Evolutionary conservation across 2,797 vertebrate species (phyloP).

Genomic region (Tympanoctomys barrerae): DNA sequence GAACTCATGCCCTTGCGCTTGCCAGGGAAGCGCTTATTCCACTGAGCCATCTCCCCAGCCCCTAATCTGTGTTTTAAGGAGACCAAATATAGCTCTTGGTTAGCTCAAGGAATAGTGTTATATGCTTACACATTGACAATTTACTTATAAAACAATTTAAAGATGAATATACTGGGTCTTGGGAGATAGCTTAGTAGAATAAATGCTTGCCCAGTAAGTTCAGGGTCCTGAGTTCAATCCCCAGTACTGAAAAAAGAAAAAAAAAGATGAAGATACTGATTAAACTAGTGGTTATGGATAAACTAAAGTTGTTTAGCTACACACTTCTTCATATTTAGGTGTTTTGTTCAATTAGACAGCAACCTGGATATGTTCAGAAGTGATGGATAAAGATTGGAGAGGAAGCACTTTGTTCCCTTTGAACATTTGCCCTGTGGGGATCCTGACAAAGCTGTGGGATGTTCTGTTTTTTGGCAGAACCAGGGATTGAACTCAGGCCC

Average conservation of each 20-base stretch:
- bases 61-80: slow-evolving; percentile 27
- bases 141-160: background rate
- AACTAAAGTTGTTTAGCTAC: background rate
- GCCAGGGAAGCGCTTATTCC: no score
- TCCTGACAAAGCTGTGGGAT: background rate
- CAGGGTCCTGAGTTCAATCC: no score
- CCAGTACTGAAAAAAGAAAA: no score
- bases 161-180: no score
- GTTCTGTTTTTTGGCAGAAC: no score
- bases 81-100: background rate
- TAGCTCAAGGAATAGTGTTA: background rate
- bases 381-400: background rate
- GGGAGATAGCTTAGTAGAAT: no score
- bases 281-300: background rate
- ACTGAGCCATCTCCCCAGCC: no score
- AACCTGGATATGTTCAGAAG: background rate
- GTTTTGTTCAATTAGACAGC: background rate
- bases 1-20: no score
- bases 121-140: background rate
- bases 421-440: background rate
- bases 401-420: background rate
- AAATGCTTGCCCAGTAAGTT: no score
- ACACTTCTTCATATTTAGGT: background rate
- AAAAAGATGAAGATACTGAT: background rate
- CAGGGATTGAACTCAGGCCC: no score